A percentile compares a stretch with the other conserved stretches of the same genome.
phyloP scores from a whole-genome alignment of 2,113 vertebrate genomes.

The Cyphomyrus discorhynchus region DNA sequence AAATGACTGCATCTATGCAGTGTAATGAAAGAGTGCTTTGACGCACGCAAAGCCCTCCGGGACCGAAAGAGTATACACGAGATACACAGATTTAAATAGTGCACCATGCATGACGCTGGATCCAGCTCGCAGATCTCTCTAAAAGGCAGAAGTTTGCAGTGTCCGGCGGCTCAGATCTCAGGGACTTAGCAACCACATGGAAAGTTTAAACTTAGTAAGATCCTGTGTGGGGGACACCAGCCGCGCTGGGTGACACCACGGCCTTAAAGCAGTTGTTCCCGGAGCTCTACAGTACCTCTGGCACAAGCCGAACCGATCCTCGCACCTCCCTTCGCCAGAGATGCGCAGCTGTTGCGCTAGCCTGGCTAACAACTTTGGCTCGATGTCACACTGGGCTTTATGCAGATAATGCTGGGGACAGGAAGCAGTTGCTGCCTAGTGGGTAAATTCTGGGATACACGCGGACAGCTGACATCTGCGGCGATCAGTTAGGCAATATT shows the following conservation, averaged over 20 bases:
- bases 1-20: neutral
- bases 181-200: neutral
- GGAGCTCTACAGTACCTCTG: conserved; percentile 70
- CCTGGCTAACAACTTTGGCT: conserved; percentile 68
- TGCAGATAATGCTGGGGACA: conserved; percentile 44
- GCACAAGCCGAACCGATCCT: conserved; percentile 46
- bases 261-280: conserved; percentile 78
- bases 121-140: neutral
- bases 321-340: conserved; percentile 61
- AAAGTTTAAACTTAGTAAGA: neutral
- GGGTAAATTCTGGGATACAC: neutral
- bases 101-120: neutral
- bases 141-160: neutral
- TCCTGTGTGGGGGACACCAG: no score
- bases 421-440: neutral
- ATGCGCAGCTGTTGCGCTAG: conserved; percentile 50
- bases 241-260: conserved; percentile 25
- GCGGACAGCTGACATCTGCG: neutral
- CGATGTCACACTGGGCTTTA: conserved; percentile 69
- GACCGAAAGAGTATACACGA: neutral
- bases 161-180: neutral
- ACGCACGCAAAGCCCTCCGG: neutral
- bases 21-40: neutral
- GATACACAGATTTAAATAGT: neutral
- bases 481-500: neutral